Base-by-base conservation (phyloP, 2,113 vertebrate genomes). In the Spheniscus mendiculus region DNA sequence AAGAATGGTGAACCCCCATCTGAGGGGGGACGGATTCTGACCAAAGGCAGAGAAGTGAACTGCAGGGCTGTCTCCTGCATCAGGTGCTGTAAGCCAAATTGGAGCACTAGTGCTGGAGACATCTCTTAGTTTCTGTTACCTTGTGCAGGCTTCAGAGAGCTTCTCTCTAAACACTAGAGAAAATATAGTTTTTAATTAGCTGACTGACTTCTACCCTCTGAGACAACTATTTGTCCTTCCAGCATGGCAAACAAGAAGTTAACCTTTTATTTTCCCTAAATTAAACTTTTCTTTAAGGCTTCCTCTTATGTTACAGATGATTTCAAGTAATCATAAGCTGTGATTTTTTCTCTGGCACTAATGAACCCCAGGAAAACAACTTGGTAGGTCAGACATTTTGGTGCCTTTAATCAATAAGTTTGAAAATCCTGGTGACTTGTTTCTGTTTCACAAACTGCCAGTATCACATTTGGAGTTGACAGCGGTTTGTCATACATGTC, bases 401-500 rank as follows among this genome's bases (percentile, higher is more conserved):
- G 22, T 44, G 26, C 42, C 36, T 81, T 80, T 80, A 40, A 20
- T 40, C 50, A 71, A 1, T 19, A 34, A 16, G 14, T 71, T 49
- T 53, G 76, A 36, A 79, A 52, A 36, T 72, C n/a, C 34, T 49
- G 8, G 5, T 77, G 53, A 1, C 5, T 49, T 32, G 17, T 17
- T 62, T 15, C 34, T 53, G 6, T 38, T 67, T 70, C 36, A 26
- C 23, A 71, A 58, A 23, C 29, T 58, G 36, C 20, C 44, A 18
- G 34, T 21, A 4, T 29, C n/a, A 12, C 32, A 6, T 30, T 42
- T 85, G 70, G 79, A 65, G n/a, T 0, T 29, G 53, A 5, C n/a
- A 63, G n/a, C 1, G 2, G 32, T 49, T 63, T 88, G 42, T 85
- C 63, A 53, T n/a, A 18, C 0, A 1, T 16, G 1, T 56, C 58